Conservation (phyloP, 2,113 vertebrate genomes). For the Butorides virescens region DNA sequence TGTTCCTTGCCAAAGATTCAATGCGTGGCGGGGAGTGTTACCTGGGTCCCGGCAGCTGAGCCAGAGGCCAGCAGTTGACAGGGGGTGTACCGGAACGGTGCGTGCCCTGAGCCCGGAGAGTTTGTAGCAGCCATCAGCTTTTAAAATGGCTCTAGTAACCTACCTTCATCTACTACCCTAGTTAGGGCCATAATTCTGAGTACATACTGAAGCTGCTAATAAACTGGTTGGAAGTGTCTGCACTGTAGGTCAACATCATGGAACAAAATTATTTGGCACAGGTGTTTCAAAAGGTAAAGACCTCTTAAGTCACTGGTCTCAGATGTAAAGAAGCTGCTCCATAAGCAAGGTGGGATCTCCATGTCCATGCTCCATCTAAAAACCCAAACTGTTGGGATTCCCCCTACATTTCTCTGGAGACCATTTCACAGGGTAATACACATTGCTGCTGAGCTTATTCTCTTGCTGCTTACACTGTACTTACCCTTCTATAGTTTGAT, state of each 20-base stretch:
- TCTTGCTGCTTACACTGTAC: not conserved
- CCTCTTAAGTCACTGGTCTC: not conserved
- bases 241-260: not conserved
- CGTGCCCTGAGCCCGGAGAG: not conserved
- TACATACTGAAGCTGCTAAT: not conserved
- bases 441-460: not conserved
- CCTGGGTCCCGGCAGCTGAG: not conserved
- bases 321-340: not conserved
- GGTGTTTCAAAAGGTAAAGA: not conserved
- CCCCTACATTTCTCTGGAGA: not conserved
- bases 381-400: not conserved
- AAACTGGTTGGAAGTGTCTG: not conserved
- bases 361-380: not conserved
- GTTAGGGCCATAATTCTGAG: not conserved
- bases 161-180: not conserved
- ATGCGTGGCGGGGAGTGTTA: not conserved
- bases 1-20: not conserved
- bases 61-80: not conserved
- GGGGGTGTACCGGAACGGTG: not conserved
- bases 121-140: not conserved
- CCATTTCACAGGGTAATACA: not conserved
- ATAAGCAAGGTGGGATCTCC: not conserved
- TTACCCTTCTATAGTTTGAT: not conserved
- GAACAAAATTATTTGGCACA: not conserved
- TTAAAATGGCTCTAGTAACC: not conserved